These are phyloP conservation scores for Drosophila busckii DNA, from an alignment of 1,140 invertebrate species.

Conservation along the genomic window DNA sequence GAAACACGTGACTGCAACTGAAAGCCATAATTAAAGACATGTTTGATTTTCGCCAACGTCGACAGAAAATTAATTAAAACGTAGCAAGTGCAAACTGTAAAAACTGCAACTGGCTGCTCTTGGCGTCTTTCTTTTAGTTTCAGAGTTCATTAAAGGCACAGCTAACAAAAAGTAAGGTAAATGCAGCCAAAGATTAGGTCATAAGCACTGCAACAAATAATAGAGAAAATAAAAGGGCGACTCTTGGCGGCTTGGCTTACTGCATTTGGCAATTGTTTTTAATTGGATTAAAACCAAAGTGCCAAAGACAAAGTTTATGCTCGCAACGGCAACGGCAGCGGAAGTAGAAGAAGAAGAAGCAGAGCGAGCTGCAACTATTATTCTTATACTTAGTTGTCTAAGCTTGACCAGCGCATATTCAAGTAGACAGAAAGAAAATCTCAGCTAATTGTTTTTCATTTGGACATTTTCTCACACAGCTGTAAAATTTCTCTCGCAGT, in stretches of 20 bases:
- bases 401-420: too few relatives aligned
- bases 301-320: constrained; percentile 5
- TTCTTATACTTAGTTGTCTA: too few relatives aligned
- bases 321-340: too few relatives aligned
- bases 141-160: constrained; percentile 62
- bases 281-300: constrained; percentile 47
- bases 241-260: constrained; percentile 6
- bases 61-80: constrained; percentile 76
- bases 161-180: constrained; percentile 9
- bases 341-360: neutral
- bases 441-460: neutral
- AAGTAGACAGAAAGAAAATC: too few relatives aligned
- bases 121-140: constrained; percentile 36
- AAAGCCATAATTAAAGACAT: constrained; percentile 50
- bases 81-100: too few relatives aligned
- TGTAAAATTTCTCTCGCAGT: constrained; percentile 8
- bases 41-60: constrained; percentile 55
- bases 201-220: too few relatives aligned
- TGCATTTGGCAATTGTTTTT: constrained; percentile 39
- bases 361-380: too few relatives aligned
- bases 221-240: too few relatives aligned
- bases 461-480: neutral
- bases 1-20: constrained; percentile 16
- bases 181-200: neutral
- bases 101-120: constrained; percentile 35